phyloP scores from a whole-genome alignment of 2,888 invertebrate species.

The Eugnorisma glareosa region DNA sequence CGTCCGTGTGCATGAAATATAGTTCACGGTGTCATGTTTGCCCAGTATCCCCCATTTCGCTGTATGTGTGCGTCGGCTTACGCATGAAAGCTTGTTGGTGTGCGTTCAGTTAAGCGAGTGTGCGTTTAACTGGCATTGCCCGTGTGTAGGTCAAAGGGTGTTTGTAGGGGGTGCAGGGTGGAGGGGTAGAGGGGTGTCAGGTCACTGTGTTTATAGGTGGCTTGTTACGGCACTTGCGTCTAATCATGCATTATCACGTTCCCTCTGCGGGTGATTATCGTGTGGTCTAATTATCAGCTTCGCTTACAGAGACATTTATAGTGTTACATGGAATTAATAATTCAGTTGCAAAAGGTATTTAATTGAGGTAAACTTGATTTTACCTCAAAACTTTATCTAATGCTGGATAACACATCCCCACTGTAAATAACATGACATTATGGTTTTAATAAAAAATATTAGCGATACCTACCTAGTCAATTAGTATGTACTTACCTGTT shows the following conservation, averaged over 20 bases:
- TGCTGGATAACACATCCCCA: constrained; percentile 6
- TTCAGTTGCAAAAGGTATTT: constrained; percentile 9
- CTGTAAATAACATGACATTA: constrained; percentile 49
- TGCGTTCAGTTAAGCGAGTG: constrained; percentile 53
- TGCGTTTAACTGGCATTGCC: constrained; percentile 66
- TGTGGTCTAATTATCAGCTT: constrained; percentile 58
- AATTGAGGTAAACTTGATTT: constrained; percentile 54
- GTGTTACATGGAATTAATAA: not conserved
- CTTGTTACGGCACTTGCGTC: constrained; percentile 75
- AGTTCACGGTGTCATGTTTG: constrained; percentile 74
- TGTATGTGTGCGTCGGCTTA: constrained; percentile 63
- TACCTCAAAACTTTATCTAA: constrained; percentile 44
- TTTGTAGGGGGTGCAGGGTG: constrained; percentile 62
- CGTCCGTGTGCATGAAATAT: constrained; percentile 68
- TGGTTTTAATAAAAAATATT: constrained; percentile 10
- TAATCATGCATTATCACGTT: constrained; percentile 79
- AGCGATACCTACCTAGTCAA: constrained; percentile 17
- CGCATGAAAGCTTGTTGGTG: constrained; percentile 53
- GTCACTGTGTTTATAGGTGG: constrained; percentile 87
- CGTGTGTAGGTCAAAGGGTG: constrained; percentile 75
- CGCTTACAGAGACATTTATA: constrained; percentile 23
- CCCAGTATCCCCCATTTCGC: constrained; percentile 68
- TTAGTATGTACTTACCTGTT: constrained; percentile 6
- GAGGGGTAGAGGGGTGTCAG: constrained; percentile 72
- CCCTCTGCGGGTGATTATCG: constrained; percentile 59